A percentile compares a stretch with the other conserved stretches of the same genome.
phyloP scores from a whole-genome alignment of 2,113 vertebrate genomes.

The Pimephales promelas region DNA sequence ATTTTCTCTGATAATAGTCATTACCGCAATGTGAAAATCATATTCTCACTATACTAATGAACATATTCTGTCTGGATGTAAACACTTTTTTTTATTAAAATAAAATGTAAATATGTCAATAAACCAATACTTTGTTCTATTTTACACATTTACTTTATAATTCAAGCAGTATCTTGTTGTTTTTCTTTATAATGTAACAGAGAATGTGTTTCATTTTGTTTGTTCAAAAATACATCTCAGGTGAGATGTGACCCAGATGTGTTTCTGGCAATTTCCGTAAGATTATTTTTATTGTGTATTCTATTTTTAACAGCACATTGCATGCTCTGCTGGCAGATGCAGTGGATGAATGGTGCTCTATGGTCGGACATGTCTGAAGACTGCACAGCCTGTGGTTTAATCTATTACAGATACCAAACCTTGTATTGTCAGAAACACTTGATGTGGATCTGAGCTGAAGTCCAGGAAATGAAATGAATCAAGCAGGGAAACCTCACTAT shows the following conservation, averaged over 20 bases:
- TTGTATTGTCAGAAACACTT: conserved; percentile 43
- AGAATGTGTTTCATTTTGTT: neutral
- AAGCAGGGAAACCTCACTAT: conserved; percentile 40
- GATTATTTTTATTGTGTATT: neutral
- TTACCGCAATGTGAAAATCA: neutral
- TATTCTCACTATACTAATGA: neutral
- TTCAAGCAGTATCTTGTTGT: neutral
- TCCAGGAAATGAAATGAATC: conserved; percentile 55
- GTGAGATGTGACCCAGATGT: neutral
- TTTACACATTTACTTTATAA: neutral
- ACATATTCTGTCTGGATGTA: no score
- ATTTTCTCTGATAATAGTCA: neutral
- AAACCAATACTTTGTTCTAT: neutral
- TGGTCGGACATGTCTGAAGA: neutral
- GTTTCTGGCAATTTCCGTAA: neutral
- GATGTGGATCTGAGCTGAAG: conserved; percentile 44
- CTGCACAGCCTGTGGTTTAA: conserved; percentile 16
- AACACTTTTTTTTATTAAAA: no score
- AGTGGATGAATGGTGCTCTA: neutral
- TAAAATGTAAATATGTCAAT: no score
- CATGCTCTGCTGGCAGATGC: neutral
- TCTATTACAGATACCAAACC: conserved; percentile 41
- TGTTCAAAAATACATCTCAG: neutral
- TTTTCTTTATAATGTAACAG: neutral
- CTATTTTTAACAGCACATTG: neutral